Base-by-base conservation (phyloP, 1,140 invertebrate genomes). In the Araneus ventricosus region DNA sequence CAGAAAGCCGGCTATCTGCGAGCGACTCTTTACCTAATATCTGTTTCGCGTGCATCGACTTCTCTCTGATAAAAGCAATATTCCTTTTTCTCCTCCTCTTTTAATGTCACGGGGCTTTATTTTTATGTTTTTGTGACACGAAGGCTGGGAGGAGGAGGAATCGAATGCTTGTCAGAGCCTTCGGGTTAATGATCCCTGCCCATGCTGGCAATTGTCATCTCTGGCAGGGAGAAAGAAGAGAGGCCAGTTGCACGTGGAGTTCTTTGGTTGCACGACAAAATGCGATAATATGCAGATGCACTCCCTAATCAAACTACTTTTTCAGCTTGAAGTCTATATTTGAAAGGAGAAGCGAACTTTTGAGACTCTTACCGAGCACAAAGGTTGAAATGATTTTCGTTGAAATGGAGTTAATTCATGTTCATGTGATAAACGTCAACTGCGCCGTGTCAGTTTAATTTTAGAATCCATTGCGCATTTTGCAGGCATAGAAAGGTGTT, bases 1-100 rank as follows among this genome's bases (percentile, higher is more conserved):
- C 70, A 4, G 45, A 52, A 6, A 22, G 20, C 70, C 24, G 63
- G 24, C n/a, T 5, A 67, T 27, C 63, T 75, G 14, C 17, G 34
- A 37, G 70, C 30, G 30, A 20, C 27, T 10, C 27, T 52, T 61
- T 39, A 37, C 52, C 22, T 86, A 86, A 86, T 86, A 86, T 37
- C n/a, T 30, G 4, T 45, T 86, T 86, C 27, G 84, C 84, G 84
- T 86, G 84, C 84, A 57, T 45, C 84, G 39, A 45, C n/a, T 10
- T 8, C 34, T 41, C 39, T 41, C 82, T 85, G 82, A 85, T 86
- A 61, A 86, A 86, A 61, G 37, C 84, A 86, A 86, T 86, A 86
- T 57, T 59, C 57, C 27, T n/a, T 59, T 24, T 27, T 52, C 45
- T 52, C 84, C 45, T 61, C 45, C 41, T 61, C 57, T 61, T 86